Percentiles rank a stretch among this genome's conserved stretches.
These are phyloP conservation scores for Anastrepha ludens DNA, from an alignment of 1,140 invertebrate species.

Conservation along the genomic window DNA sequence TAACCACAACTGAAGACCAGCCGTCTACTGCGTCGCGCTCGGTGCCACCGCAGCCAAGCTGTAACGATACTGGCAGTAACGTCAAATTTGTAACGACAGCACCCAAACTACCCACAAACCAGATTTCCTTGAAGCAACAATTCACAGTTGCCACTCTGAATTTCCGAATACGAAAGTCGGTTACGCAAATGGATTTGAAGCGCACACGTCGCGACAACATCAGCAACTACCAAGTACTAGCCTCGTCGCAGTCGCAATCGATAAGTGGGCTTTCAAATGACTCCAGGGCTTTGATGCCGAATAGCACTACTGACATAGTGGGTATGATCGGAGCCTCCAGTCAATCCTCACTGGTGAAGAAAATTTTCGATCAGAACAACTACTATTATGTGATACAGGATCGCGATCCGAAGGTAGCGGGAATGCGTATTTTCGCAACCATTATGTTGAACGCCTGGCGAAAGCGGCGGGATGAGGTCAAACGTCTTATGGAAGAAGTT, in stretches of 20 bases:
- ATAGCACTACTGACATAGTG: constrained; percentile 41
- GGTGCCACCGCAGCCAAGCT: neutral
- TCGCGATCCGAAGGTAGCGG: constrained; percentile 59
- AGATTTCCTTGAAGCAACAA: constrained; percentile 63
- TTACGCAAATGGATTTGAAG: constrained; percentile 71
- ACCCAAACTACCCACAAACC: neutral
- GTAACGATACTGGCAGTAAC: neutral
- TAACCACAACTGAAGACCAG: neutral
- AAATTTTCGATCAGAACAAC: constrained; percentile 29
- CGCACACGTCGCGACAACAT: constrained; percentile 61
- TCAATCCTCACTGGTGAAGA: constrained; percentile 58
- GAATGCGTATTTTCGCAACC: constrained; percentile 67
- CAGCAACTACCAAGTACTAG: constrained; percentile 19
- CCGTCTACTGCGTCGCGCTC: neutral
- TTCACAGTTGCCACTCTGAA: constrained; percentile 62
- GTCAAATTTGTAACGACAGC: neutral
- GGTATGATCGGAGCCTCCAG: constrained; percentile 32
- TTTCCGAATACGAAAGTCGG: constrained; percentile 65
- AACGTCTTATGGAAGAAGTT: constrained; percentile 63
- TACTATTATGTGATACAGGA: constrained; percentile 51
- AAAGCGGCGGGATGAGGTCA: constrained; percentile 64
- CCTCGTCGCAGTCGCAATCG: neutral
- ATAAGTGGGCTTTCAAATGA: neutral
- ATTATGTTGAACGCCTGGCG: constrained; percentile 70
- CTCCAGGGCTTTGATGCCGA: constrained; percentile 53